Evolutionary conservation across 2,888 invertebrate genomes (phyloP).

Genomic region (Metopia argyrocephala): DNA sequence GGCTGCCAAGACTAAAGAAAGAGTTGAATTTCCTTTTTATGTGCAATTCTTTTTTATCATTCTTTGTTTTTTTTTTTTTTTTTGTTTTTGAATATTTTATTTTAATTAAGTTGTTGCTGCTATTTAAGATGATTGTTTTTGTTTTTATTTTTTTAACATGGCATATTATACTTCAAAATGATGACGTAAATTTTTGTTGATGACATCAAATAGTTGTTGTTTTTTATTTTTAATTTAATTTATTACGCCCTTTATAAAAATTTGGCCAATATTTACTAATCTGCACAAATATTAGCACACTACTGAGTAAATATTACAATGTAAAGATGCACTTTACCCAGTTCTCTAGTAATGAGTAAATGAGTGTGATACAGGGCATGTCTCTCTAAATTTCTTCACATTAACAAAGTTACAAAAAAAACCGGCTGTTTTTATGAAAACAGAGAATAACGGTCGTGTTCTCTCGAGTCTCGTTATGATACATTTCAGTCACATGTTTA

Average conservation of each 20-base stretch:
- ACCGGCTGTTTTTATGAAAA: conserved; percentile 14
- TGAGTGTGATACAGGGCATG: conserved; percentile 40
- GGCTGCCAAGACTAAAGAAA: conserved; percentile 38
- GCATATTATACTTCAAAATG: conserved; percentile 35
- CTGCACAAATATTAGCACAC: conserved; percentile 63
- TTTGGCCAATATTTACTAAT: conserved; percentile 60
- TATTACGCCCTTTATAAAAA: conserved; percentile 21
- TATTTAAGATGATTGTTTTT: conserved; percentile 23
- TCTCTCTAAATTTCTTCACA: background rate
- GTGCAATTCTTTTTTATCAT: conserved; percentile 13
- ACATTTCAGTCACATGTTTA: conserved; percentile 25
- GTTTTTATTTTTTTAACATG: conserved; percentile 15
- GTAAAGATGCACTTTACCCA: conserved; percentile 55
- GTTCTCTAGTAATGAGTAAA: conserved; percentile 31
- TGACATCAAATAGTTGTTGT: conserved; percentile 51
- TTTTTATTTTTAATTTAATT: conserved; percentile 15
- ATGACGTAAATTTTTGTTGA: conserved; percentile 62
- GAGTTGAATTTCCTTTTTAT: conserved; percentile 52
- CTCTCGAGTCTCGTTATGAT: conserved; percentile 50
- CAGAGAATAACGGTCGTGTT: conserved; percentile 24
- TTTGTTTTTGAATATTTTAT: too few relatives aligned
- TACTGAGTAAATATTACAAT: conserved; percentile 58
- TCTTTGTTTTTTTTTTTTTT: conserved; percentile 21
- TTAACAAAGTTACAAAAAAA: conserved; percentile 3
- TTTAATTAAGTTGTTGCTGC: conserved; percentile 57